Percentiles rank a stretch among this genome's conserved stretches.
These are phyloP conservation scores for Carabus problematicus DNA, from an alignment of 2,888 invertebrate genomes.

Conservation along the genomic window DNA sequence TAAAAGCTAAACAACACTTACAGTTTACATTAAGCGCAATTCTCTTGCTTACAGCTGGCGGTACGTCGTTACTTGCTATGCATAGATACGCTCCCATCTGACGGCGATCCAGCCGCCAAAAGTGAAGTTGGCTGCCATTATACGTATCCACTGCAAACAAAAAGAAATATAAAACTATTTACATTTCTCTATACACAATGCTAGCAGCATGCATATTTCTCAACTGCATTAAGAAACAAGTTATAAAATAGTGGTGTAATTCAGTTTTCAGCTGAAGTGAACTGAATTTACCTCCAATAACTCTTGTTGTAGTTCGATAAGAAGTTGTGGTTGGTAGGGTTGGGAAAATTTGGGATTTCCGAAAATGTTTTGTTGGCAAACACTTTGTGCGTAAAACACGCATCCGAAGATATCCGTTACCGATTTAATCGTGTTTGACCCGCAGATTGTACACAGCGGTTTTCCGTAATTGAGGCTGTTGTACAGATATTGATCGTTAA, in stretches of 20 bases:
- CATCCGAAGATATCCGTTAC: too few species aligned
- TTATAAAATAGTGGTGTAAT: neutral
- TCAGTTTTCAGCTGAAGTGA: neutral
- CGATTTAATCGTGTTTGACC: too few species aligned
- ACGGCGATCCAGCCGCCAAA: constrained; percentile 64
- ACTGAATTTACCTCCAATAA: neutral
- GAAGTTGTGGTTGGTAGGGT: too few species aligned
- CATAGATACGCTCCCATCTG: constrained; percentile 71
- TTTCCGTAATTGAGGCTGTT: too few species aligned
- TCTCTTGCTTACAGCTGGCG: constrained; percentile 71
- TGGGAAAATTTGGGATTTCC: too few species aligned
- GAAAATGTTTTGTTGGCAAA: too few species aligned
- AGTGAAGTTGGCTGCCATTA: constrained; percentile 63
- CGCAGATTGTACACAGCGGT: too few species aligned
- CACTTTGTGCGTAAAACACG: too few species aligned
- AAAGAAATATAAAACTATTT: constrained; percentile 38
- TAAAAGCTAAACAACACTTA: constrained; percentile 62
- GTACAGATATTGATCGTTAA: too few species aligned
- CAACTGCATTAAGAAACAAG: neutral
- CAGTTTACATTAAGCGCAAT: constrained; percentile 77
- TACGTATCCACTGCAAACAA: constrained; percentile 62
- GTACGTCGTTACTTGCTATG: constrained; percentile 69
- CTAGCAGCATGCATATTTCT: neutral
- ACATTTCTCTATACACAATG: neutral
- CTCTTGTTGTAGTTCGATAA: too few species aligned